Conservation (phyloP, 1,140 invertebrate genomes). For the Cyphomyrmex costatus region DNA sequence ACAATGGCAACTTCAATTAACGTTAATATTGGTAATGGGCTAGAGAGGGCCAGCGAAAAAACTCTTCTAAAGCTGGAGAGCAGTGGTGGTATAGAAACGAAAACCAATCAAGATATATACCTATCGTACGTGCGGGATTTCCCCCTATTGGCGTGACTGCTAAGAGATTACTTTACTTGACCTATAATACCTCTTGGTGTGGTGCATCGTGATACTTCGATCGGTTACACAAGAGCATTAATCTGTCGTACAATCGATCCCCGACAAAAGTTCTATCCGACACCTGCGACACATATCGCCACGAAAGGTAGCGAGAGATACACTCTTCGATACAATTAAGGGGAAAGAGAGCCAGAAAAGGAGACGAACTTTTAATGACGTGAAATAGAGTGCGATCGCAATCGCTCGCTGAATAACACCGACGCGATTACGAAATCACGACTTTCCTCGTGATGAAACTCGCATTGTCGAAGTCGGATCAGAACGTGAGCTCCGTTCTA, state of each 20-base stretch:
- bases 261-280: slow-evolving; percentile 16
- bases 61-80: slow-evolving; percentile 65
- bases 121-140: slow-evolving; percentile 60
- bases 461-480: slow-evolving; percentile 4
- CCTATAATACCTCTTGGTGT: slow-evolving; percentile 73
- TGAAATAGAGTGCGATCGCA: slow-evolving; percentile 16
- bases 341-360: slow-evolving; percentile 20
- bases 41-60: slow-evolving; percentile 46
- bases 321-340: slow-evolving; percentile 41
- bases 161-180: slow-evolving; percentile 79
- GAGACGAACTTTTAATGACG: slow-evolving; percentile 34
- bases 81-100: slow-evolving; percentile 68
- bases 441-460: slow-evolving; percentile 36
- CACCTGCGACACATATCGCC: slow-evolving; percentile 45
- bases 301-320: slow-evolving; percentile 21
- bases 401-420: slow-evolving; percentile 48
- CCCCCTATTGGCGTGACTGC: slow-evolving; percentile 73
- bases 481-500: background rate
- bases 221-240: slow-evolving; percentile 72
- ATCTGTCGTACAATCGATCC: slow-evolving; percentile 68
- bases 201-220: slow-evolving; percentile 60
- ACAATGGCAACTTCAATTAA: slow-evolving; percentile 71
- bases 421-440: slow-evolving; percentile 22
- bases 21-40: slow-evolving; percentile 80
- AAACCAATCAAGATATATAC: slow-evolving; percentile 83